Evolutionary conservation across 1,140 invertebrate species (phyloP).

Genomic region (Eriocheir sinensis): DNA sequence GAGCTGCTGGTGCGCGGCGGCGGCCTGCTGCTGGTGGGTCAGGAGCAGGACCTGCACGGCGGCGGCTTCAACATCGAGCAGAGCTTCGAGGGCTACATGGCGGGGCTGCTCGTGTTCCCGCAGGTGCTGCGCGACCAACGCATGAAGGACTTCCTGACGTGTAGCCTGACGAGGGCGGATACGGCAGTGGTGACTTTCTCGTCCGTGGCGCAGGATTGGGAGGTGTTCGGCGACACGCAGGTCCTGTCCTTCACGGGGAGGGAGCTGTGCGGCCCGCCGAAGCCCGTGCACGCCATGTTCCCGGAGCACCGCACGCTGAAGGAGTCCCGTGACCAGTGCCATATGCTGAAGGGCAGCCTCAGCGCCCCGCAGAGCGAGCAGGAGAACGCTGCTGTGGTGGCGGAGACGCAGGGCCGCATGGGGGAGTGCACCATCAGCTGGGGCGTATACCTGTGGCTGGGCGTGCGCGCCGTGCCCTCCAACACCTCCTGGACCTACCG

Average conservation of each 20-base stretch:
- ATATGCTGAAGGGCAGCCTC: slow-evolving; percentile 75
- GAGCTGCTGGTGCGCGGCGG: slow-evolving; percentile 61
- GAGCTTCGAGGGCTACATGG: slow-evolving; percentile 71
- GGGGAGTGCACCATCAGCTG: slow-evolving; percentile 63
- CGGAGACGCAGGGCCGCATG: neutral
- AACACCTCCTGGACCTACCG: slow-evolving; percentile 46
- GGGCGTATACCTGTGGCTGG: slow-evolving; percentile 75
- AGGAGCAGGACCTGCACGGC: slow-evolving; percentile 73
- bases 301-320: slow-evolving; percentile 68
- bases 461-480: neutral
- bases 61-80: slow-evolving; percentile 70
- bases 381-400: slow-evolving; percentile 62
- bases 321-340: slow-evolving; percentile 65
- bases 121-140: slow-evolving; percentile 31
- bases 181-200: slow-evolving; percentile 62
- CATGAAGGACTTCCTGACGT: slow-evolving; percentile 63
- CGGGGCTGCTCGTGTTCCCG: slow-evolving; percentile 58
- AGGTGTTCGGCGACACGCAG: slow-evolving; percentile 49
- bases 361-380: slow-evolving; percentile 62
- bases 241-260: neutral
- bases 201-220: slow-evolving; percentile 56
- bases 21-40: slow-evolving; percentile 73
- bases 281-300: slow-evolving; percentile 66
- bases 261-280: slow-evolving; percentile 41
- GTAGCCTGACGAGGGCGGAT: neutral